These are phyloP conservation scores for Aphodius granarius DNA, from an alignment of 2,888 invertebrate species.

Conservation along the genomic window DNA sequence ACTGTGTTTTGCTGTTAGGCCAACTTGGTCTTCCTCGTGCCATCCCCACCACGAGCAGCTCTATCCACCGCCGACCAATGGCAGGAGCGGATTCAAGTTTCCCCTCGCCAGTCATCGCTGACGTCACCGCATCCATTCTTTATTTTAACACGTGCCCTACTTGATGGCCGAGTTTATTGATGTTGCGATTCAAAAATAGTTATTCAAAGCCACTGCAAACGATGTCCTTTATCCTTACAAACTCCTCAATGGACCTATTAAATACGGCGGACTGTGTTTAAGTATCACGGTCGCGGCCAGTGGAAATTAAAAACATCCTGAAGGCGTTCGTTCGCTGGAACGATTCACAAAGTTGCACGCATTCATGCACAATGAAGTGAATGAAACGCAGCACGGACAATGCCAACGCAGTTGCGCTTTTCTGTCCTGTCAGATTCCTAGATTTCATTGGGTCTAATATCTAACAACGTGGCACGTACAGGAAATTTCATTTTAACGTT, in stretches of 20 bases:
- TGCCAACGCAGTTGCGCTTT: neutral
- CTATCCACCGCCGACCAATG: slow-evolving; percentile 34
- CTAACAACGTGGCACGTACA: no score
- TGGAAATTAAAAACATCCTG: neutral
- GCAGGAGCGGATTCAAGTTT: slow-evolving; percentile 21
- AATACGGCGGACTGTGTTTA: neutral
- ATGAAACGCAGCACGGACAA: neutral
- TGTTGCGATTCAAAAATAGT: slow-evolving; percentile 33
- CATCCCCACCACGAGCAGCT: slow-evolving; percentile 34
- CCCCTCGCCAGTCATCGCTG: slow-evolving; percentile 43
- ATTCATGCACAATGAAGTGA: neutral
- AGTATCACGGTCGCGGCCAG: neutral
- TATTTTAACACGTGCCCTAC: slow-evolving; percentile 48
- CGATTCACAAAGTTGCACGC: neutral
- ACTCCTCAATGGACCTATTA: neutral
- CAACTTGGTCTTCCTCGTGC: slow-evolving; percentile 30
- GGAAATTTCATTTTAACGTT: neutral
- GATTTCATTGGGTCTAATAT: neutral
- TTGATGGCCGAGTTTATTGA: slow-evolving; percentile 42
- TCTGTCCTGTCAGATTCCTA: neutral
- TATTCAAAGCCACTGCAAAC: neutral
- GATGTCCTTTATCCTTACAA: neutral
- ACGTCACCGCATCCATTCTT: slow-evolving; percentile 44
- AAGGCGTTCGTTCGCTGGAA: neutral
- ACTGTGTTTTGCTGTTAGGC: slow-evolving; percentile 37